Percentiles rank a stretch among this genome's conserved stretches.
These are phyloP conservation scores for Yponomeuta cagnagella DNA, from an alignment of 2,888 invertebrate genomes.

Conservation along the genomic window DNA sequence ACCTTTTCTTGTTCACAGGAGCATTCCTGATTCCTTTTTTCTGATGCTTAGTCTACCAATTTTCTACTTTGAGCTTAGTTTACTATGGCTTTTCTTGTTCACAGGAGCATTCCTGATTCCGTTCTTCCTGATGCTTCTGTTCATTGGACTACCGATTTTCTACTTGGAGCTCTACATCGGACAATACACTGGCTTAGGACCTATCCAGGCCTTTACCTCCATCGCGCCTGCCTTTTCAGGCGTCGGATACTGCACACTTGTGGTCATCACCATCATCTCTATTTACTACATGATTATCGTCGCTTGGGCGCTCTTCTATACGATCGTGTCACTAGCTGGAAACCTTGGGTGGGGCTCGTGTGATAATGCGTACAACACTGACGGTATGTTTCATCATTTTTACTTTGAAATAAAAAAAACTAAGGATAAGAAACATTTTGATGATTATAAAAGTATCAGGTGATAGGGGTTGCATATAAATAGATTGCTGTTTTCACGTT, in stretches of 20 bases:
- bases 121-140: slow-evolving; percentile 82
- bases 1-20: slow-evolving; percentile 69
- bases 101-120: slow-evolving; percentile 80
- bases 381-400: slow-evolving; percentile 59
- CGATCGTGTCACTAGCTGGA: slow-evolving; percentile 79
- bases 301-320: slow-evolving; percentile 85
- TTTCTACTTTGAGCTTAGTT: slow-evolving; percentile 82
- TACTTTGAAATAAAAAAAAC: background rate
- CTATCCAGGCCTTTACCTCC: slow-evolving; percentile 76
- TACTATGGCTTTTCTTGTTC: no score
- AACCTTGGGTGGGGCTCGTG: slow-evolving; percentile 83
- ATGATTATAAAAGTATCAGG: no score
- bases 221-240: slow-evolving; percentile 79
- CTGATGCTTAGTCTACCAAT: slow-evolving; percentile 87
- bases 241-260: slow-evolving; percentile 80
- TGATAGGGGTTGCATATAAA: no score
- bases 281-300: slow-evolving; percentile 89
- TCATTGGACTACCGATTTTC: slow-evolving; percentile 87
- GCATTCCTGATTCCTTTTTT: slow-evolving; percentile 85
- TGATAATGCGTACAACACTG: slow-evolving; percentile 75
- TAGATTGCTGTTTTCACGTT: no score
- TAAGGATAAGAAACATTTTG: no score
- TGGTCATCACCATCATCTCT: slow-evolving; percentile 82
- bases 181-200: slow-evolving; percentile 86
- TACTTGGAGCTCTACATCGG: slow-evolving; percentile 86